These are phyloP conservation scores for Drosophila leonis DNA, from an alignment of 2,888 invertebrate species.

Conservation along the genomic window DNA sequence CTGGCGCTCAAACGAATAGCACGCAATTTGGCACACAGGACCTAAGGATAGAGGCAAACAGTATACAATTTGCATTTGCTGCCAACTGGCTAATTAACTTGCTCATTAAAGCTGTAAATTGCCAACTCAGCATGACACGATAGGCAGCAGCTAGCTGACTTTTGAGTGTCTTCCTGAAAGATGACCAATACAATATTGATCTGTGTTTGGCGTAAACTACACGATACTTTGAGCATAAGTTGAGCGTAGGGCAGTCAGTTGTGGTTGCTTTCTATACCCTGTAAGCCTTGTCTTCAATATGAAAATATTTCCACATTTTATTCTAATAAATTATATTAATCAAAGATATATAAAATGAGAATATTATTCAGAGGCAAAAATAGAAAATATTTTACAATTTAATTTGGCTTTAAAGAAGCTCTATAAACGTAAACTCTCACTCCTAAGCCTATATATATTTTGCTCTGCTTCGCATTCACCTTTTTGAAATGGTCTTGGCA, in stretches of 20 bases:
- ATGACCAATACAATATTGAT: conserved; percentile 16
- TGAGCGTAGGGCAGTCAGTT: background rate
- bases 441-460: background rate
- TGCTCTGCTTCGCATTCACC: background rate
- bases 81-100: conserved; percentile 58
- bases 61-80: conserved; percentile 44
- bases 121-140: conserved; percentile 63
- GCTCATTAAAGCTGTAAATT: conserved; percentile 66
- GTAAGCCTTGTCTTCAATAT: background rate
- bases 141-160: conserved; percentile 40
- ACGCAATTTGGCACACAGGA: conserved; percentile 39
- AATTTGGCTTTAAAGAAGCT: background rate
- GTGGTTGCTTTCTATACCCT: background rate
- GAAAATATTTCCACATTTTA: background rate
- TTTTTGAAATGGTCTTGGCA: background rate
- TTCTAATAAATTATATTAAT: too few species aligned
- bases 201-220: background rate
- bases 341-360: background rate
- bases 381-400: background rate
- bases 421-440: too few species aligned
- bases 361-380: background rate
- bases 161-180: conserved; percentile 23
- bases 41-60: background rate
- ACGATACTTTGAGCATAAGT: conserved; percentile 8
- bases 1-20: conserved; percentile 44